These are phyloP conservation scores for Caenorhabditis sp. DNA, from an alignment of 2,888 invertebrate species.

Conservation along the genomic window DNA sequence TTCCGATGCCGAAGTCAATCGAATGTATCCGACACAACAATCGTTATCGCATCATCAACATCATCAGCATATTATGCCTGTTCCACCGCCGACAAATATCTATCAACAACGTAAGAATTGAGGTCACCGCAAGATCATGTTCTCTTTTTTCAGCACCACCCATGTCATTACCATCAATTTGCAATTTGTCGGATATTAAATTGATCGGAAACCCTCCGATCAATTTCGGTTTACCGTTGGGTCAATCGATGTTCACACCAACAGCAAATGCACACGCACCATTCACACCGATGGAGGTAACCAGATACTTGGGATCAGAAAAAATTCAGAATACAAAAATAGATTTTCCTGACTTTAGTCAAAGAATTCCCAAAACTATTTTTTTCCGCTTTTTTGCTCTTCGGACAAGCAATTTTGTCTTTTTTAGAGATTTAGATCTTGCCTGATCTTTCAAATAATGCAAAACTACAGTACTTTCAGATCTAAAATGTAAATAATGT, in stretches of 20 bases:
- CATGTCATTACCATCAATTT: conserved; percentile 14
- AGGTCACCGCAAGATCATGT: background rate
- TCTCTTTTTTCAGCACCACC: conserved; percentile 8
- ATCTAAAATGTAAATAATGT: no score
- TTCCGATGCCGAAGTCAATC: conserved; percentile 24
- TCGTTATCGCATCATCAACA: background rate
- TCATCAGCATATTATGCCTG: background rate
- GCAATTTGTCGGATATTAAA: conserved; percentile 3
- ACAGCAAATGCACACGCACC: conserved; percentile 18
- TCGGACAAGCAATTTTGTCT: no score
- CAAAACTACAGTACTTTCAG: no score
- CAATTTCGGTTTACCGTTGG: conserved; percentile 16
- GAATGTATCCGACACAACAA: background rate
- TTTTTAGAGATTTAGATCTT: no score
- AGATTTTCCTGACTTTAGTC: no score
- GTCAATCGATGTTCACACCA: conserved; percentile 9
- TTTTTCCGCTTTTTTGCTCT: no score
- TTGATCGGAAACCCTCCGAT: conserved; percentile 10
- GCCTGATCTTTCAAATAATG: no score
- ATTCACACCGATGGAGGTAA: conserved; percentile 35
- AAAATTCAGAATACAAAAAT: no score
- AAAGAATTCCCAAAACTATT: no score
- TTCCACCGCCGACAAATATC: conserved; percentile 27
- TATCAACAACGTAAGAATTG: conserved; percentile 18
- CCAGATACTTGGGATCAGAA: no score